phyloP scores from a whole-genome alignment of 1,140 invertebrate genomes.

The Drosophila tristis region DNA sequence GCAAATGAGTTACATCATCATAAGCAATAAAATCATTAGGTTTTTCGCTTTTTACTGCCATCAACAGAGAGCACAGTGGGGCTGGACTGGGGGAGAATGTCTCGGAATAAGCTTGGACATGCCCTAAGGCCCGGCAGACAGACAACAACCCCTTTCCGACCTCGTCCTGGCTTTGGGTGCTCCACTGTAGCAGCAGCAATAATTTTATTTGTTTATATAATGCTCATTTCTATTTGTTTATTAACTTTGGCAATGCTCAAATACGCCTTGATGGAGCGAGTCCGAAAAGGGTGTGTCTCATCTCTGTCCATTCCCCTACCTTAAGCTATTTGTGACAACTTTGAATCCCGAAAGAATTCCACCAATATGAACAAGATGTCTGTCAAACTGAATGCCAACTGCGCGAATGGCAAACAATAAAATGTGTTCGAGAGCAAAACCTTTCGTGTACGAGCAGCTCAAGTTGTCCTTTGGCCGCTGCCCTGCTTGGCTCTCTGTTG shows the following conservation, averaged over 20 bases:
- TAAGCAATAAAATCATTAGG: constrained; percentile 82
- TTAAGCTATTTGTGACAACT: too few species aligned
- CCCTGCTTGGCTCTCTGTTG: neutral
- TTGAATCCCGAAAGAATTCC: too few species aligned
- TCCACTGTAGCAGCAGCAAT: constrained; percentile 25
- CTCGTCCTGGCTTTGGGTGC: neutral
- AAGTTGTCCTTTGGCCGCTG: constrained; percentile 29
- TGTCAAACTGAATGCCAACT: too few species aligned
- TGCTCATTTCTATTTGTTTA: constrained; percentile 57
- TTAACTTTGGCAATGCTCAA: constrained; percentile 44
- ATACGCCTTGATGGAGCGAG: constrained; percentile 46
- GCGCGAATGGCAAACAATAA: too few species aligned
- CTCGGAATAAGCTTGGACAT: constrained; percentile 45
- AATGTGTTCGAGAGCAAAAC: too few species aligned
- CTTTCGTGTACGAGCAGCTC: neutral
- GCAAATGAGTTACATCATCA: constrained; percentile 79
- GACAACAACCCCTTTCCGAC: constrained; percentile 15
- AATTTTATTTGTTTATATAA: constrained; percentile 57
- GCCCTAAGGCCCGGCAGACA: constrained; percentile 8
- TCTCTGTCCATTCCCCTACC: too few species aligned
- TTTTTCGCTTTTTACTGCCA: constrained; percentile 60
- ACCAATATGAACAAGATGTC: too few species aligned
- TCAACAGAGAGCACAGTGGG: constrained; percentile 39
- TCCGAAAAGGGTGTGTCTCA: constrained; percentile 20
- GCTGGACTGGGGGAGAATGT: constrained; percentile 15